Base-by-base conservation (phyloP, 2,113 vertebrate genomes). In the Coptodon bakossiorum region DNA sequence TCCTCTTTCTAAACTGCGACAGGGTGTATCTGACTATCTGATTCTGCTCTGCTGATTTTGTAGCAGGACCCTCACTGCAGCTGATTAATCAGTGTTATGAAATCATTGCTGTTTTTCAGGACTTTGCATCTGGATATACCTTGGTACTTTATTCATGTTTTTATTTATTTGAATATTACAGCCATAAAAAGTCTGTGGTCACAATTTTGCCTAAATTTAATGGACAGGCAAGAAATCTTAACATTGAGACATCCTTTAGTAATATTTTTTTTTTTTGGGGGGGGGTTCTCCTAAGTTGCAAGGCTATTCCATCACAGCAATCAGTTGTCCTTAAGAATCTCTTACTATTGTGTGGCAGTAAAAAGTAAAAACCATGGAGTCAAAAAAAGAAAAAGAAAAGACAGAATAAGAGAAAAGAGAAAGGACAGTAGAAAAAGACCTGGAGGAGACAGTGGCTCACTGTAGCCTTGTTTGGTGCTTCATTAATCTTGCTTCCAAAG, bases 391-490 rank as follows among this genome's bases (percentile, higher is more conserved):
- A 73, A 45, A 24, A 73, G 24, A 48, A 48, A 73, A 9, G 38
- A 73, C 11, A 13, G 13, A 76, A 76, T 27, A 9, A 27, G 43
- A 73, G 1, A 73, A 24, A 71, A 16, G 38, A 71, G 38, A 71
- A 43, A 43, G 66, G 66, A 71, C n/a, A 71, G 66, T 24, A 45
- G 40, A 45, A 27, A 53, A 87, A 40, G 48, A 84, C 53, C 85
- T 83, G 45, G 53, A 63, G 68, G 71, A 48, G 31, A 34, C 17
- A 61, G 29, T n/a, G 45, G 17, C 38, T 85, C 84, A 73, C 27
- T 40, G 86, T 88, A 88, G 56, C 83, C 85, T 93, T 86, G 34
- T 93, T 91, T 93, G 50, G 84, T 68, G 88, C 87, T 86, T 88
- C 90, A 92, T 93, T 91, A 93, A 86, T 88, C 73, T 57, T 82